Evolutionary conservation across 2,797 vertebrate genomes (phyloP).

Genomic region (Tragopan temminckii): DNA sequence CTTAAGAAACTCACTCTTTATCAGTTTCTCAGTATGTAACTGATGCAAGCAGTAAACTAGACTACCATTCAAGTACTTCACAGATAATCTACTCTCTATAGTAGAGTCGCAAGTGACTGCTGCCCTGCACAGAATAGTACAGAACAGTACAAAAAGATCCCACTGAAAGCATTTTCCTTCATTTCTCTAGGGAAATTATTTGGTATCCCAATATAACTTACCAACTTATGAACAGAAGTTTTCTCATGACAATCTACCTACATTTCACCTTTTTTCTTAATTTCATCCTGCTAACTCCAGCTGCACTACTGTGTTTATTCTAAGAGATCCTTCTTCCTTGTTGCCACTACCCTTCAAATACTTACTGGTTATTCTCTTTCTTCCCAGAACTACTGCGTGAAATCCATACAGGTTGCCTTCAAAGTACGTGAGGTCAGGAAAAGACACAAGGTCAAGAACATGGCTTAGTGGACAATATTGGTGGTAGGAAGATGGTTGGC

Average conservation of each 20-base stretch:
- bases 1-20: not conserved
- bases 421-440: constrained; percentile 1
- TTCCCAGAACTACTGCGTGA: not conserved
- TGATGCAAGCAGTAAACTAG: not conserved
- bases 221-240: not conserved
- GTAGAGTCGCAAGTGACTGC: not conserved
- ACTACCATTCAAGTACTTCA: not conserved
- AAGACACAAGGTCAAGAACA: not conserved
- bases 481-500: too few species aligned
- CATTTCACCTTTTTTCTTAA: not conserved
- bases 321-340: not conserved
- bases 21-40: not conserved
- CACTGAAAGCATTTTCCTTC: not conserved
- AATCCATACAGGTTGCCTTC: not conserved
- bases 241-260: not conserved
- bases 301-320: not conserved
- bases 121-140: not conserved
- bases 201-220: not conserved
- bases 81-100: not conserved
- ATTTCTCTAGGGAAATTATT: not conserved
- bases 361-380: not conserved
- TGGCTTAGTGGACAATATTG: too few species aligned
- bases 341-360: not conserved
- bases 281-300: not conserved
- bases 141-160: not conserved